Evolutionary conservation across 2,888 invertebrate species (phyloP).

Genomic region (Cabera pusaria): DNA sequence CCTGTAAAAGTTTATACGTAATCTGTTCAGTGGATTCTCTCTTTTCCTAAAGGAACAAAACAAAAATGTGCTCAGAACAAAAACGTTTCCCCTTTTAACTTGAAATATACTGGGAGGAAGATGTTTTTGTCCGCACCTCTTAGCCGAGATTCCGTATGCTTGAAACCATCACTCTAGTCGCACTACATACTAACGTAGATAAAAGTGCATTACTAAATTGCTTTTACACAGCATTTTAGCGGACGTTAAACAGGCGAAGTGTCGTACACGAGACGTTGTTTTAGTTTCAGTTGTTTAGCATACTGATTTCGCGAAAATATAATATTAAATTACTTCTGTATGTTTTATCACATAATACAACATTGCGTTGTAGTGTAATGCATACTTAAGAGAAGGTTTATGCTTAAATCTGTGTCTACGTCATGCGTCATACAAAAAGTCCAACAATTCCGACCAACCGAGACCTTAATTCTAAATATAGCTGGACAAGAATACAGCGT

Average conservation of each 20-base stretch:
- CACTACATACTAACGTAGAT: constrained; percentile 38
- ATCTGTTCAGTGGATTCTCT: constrained; percentile 9
- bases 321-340: too few relatives aligned
- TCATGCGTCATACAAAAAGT: constrained; percentile 19
- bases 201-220: constrained; percentile 73
- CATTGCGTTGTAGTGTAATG: too few relatives aligned
- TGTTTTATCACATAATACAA: too few relatives aligned
- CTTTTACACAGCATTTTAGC: constrained; percentile 57
- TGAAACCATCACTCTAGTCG: constrained; percentile 34
- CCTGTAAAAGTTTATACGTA: not conserved
- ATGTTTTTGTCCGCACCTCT: constrained; percentile 34
- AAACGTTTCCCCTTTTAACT: constrained; percentile 23
- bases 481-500: constrained; percentile 55
- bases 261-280: constrained; percentile 25
- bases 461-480: constrained; percentile 72
- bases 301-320: too few relatives aligned
- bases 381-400: too few relatives aligned
- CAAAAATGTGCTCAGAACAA: constrained; percentile 22
- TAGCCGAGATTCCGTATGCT: constrained; percentile 33
- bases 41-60: constrained; percentile 13
- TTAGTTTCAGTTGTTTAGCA: too few relatives aligned
- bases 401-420: constrained; percentile 1
- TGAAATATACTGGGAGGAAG: constrained; percentile 23
- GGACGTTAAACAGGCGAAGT: constrained; percentile 49
- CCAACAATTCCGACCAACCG: constrained; percentile 38